These are phyloP conservation scores for Rotaria magnacalcarata DNA, from an alignment of 2,888 invertebrate species.

Conservation along the genomic window DNA sequence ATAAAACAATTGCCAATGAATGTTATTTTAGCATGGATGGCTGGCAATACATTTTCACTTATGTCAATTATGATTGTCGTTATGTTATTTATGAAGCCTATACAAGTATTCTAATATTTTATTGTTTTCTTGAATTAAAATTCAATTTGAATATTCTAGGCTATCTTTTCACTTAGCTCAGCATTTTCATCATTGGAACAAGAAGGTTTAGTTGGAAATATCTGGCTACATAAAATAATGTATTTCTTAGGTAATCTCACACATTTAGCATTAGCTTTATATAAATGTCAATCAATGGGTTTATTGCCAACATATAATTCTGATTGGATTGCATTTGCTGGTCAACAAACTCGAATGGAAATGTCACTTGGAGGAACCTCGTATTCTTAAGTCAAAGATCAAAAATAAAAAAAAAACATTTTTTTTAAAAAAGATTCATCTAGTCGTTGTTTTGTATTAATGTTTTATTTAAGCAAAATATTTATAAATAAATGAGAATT, in stretches of 20 bases:
- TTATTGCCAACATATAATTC: conserved; percentile 90
- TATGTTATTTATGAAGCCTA: conserved; percentile 90
- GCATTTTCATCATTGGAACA: conserved; percentile 40
- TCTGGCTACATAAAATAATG: conserved; percentile 81
- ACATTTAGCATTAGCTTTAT: conserved; percentile 82
- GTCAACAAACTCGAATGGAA: conserved; percentile 43
- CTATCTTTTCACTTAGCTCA: conserved; percentile 72
- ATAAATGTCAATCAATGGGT: conserved; percentile 97
- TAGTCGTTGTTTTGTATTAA: conserved; percentile 6
- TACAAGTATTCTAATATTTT: background rate
- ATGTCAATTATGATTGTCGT: conserved; percentile 99
- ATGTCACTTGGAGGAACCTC: conserved; percentile 38
- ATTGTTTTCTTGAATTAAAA: too few relatives aligned
- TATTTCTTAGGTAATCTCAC: conserved; percentile 87
- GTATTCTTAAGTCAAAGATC: background rate
- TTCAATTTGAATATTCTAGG: conserved; percentile 66
- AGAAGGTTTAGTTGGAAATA: conserved; percentile 53
- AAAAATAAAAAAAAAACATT: background rate
- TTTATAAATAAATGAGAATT: background rate
- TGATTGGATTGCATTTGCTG: conserved; percentile 77
- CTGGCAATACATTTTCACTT: conserved; percentile 95
- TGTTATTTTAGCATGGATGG: conserved; percentile 99
- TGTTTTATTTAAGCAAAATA: background rate
- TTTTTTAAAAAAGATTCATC: background rate
- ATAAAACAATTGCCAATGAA: conserved; percentile 93